Conservation (phyloP, 1,140 invertebrate species). For the Charaxes varanes region DNA sequence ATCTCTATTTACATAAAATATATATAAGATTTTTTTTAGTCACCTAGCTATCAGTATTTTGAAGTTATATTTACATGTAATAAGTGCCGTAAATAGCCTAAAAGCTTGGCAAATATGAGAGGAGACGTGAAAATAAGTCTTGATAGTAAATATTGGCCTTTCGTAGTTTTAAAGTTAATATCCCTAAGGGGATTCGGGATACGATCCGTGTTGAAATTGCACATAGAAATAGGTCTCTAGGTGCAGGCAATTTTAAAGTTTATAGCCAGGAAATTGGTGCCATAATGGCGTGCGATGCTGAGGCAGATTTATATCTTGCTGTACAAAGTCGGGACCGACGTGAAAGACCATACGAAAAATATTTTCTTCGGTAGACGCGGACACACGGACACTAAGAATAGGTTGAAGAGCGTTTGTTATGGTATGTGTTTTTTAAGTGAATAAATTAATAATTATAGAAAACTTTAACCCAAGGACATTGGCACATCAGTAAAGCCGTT, state of each 20-base stretch:
- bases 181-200: slow-evolving; percentile 10
- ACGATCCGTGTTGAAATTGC: slow-evolving; percentile 14
- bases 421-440: not conserved
- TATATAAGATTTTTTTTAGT: too few relatives aligned
- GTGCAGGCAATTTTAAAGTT: not conserved
- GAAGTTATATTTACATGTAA: too few relatives aligned
- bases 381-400: slow-evolving; percentile 1
- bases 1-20: too few relatives aligned
- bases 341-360: slow-evolving; percentile 17
- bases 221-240: slow-evolving; percentile 1
- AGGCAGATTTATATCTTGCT: not conserved
- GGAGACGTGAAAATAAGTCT: not conserved
- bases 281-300: not conserved
- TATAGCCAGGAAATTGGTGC: not conserved
- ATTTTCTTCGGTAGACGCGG: slow-evolving; percentile 5
- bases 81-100: too few relatives aligned
- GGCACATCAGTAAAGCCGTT: too few relatives aligned
- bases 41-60: too few relatives aligned
- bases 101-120: too few relatives aligned
- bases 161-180: slow-evolving; percentile 16
- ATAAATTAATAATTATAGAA: not conserved
- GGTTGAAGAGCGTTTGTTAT: too few relatives aligned
- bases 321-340: slow-evolving; percentile 11
- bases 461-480: not conserved
- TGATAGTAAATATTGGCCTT: not conserved